A percentile compares a stretch with the other conserved stretches of the same genome.
Evolutionary conservation across 2,888 invertebrate species (phyloP).

Genomic region (Fabriciana adippe): DNA sequence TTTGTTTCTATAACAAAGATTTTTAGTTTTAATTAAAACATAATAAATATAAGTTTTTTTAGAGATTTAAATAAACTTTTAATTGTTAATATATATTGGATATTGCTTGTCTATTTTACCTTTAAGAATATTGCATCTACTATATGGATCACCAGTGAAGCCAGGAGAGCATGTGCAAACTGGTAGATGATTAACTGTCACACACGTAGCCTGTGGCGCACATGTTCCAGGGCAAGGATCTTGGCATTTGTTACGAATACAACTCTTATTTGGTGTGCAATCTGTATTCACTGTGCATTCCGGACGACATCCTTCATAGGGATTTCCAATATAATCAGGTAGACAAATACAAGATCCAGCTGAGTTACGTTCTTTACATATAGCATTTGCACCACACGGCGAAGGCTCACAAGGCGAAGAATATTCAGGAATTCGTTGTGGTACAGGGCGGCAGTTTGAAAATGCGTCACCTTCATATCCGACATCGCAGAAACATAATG

Average conservation of each 20-base stretch:
- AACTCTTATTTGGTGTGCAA: conserved; percentile 86
- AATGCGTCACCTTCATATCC: conserved; percentile 88
- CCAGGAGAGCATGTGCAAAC: conserved; percentile 85
- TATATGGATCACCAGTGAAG: conserved; percentile 89
- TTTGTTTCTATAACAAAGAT: conserved; percentile 54
- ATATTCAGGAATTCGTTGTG: conserved; percentile 66
- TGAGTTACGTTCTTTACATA: conserved; percentile 82
- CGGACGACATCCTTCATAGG: conserved; percentile 89
- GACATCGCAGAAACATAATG: conserved; percentile 86
- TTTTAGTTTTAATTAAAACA: background rate
- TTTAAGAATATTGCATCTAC: conserved; percentile 75
- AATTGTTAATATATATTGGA: background rate
- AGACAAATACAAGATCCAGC: conserved; percentile 87
- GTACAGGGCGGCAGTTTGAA: conserved; percentile 77
- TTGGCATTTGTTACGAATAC: conserved; percentile 87
- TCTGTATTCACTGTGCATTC: conserved; percentile 89
- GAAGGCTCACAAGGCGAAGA: conserved; percentile 83
- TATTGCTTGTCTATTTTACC: conserved; percentile 47
- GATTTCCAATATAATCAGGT: conserved; percentile 88
- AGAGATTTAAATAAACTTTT: background rate
- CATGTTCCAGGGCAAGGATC: conserved; percentile 91
- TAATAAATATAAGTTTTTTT: background rate
- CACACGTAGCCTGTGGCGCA: conserved; percentile 87
- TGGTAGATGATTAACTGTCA: conserved; percentile 87
- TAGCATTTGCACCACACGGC: conserved; percentile 85